Base-by-base conservation (phyloP, 2,113 vertebrate species). In the Equus quagga region DNA sequence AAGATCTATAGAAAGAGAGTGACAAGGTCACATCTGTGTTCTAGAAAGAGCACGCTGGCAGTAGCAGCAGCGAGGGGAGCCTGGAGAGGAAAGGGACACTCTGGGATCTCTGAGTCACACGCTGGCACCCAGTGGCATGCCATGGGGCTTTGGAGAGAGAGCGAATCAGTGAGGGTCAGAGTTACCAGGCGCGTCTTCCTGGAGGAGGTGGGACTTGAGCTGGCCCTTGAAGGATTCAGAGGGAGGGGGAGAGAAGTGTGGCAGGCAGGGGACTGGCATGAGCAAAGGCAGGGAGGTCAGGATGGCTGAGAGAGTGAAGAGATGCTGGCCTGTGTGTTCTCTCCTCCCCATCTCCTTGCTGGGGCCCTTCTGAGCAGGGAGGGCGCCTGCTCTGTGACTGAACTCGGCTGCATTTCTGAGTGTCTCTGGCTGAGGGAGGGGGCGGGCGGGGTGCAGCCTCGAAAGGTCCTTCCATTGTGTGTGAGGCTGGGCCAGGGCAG, bases 401-500 rank as follows among this genome's bases (percentile, higher is more conserved):
- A 67, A 19, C 33, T 41, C 76, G 70, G 78, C 33, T 28, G 54
- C 6, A 41, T 72, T 79, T 73, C 95, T 96, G 80, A 65, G 60
- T 85, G 72, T 80, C 36, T 76, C 65, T 86, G 80, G 60, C 89
- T 78, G 85, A 67, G 36, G 88, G 54, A 46, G 41, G 82, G 81
- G 83, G 65, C 5, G 13, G 75, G 33, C 67, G 64, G 83, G 69
- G 36, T 19, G 54, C 62, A 62, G 84, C 31, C 44, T 62, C 0
- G 1, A 91, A 85, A 97, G 78, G 49, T 83, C 86, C 14, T 81
- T 96, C 56, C 58, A 93, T 84, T 96, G 94, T 97, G 91, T n/a
- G 36, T 3, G 73, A 97, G 92, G 51, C 89, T 23, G 2, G 19
- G 69, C 12, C 44, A 49, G 93, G 60, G 76, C 64, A 2, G 84